Conservation (phyloP, 2,888 invertebrate genomes). For the Nomada hirtipes region DNA sequence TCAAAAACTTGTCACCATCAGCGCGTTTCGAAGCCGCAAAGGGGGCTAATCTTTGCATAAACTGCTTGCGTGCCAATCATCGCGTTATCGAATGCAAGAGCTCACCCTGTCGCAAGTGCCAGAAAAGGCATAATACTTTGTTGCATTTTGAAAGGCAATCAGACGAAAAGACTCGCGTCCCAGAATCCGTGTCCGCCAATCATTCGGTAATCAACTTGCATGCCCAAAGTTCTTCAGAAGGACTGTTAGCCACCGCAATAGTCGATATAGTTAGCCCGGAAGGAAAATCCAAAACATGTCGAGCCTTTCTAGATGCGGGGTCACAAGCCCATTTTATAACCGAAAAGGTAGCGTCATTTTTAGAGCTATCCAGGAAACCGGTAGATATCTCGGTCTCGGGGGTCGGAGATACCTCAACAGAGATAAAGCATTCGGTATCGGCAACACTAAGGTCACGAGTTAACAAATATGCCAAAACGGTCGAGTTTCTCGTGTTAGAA, state of each 20-base stretch:
- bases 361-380: not conserved
- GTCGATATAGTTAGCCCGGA: not conserved
- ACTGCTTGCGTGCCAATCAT: slow-evolving; percentile 8
- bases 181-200: not conserved
- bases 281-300: not conserved
- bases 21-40: not conserved
- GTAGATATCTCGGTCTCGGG: not conserved
- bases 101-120: not conserved
- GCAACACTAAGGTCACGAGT: slow-evolving; percentile 1
- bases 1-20: not conserved
- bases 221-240: slow-evolving; percentile 1
- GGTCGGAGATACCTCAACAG: not conserved
- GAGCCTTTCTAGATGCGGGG: slow-evolving; percentile 17
- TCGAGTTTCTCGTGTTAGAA: too few relatives aligned
- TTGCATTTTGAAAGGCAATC: not conserved
- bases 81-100: not conserved
- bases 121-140: not conserved
- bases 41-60: not conserved
- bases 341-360: not conserved
- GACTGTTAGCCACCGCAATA: not conserved
- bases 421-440: slow-evolving; percentile 8
- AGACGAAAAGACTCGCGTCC: not conserved
- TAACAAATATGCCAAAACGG: not conserved
- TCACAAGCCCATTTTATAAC: slow-evolving; percentile 20
- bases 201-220: not conserved